Base-by-base conservation (phyloP, 2,888 invertebrate genomes). In the Desoria tigrina region DNA sequence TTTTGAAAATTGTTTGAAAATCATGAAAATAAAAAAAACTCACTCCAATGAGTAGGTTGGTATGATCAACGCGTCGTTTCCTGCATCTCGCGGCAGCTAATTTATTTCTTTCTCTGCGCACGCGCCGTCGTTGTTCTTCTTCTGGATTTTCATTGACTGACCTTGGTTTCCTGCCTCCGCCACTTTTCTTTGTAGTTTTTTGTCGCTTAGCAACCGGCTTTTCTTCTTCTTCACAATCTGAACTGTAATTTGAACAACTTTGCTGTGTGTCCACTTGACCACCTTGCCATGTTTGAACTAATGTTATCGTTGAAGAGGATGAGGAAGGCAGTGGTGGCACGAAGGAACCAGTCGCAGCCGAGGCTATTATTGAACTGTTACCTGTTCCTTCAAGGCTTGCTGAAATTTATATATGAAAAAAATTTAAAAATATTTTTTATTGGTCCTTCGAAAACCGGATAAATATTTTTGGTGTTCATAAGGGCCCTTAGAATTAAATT, bases 51-150 rank as follows among this genome's bases (percentile, higher is more conserved):
- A 98, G 85, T 76, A 88, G 86, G 82, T 94, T 94, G 74, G 98
- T 98, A 79, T 95, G 94, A 81, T 98, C 97, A 77, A 98, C 90
- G 69, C 98, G 86, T 74, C 97, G 87, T 81, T 97, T 95, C 78
- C 98, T 87, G 81, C 98, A 99, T 75, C 97, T 86, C 0, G 98
- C 98, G 59, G 98, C 98, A 37, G 98, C 98, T 83, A 93, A 86
- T 82, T 99, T 99, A 81, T 99, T 99, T 68, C 98, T 84, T 79
- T 97, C 96, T 55, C 98, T 85, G 26, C 98, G 86, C 49, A 93
- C 82, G 78, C 88, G 86, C 55, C 95, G 84, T 66, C 94, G 86
- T 78, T 94, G 94, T 79, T 94, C 94, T 79, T 98, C 98, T 80
- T 97, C 95, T 0, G 94, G 54, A 11, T 49, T 39, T 2, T 54